Evolutionary conservation across 1,140 invertebrate species (phyloP), one percentile per base, ranked within the genome.

Genomic region (Calosoma granatense): DNA sequence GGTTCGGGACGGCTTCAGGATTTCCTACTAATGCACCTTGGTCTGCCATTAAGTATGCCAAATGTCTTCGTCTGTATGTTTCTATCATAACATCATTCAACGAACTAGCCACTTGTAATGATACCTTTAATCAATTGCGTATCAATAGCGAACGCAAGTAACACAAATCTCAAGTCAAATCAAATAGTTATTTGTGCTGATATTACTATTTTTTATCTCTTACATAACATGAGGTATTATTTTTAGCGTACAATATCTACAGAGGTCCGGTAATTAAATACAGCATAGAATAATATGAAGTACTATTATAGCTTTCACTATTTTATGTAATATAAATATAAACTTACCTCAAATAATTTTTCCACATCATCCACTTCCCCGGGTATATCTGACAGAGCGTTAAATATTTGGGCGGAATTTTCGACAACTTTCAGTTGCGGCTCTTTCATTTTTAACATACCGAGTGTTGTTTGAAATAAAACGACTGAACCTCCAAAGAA

Each of bases 391-490:
- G 94, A 97, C 1, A 98, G 75, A 12, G 90, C 90, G 75, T 97
- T 98, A 70, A 98, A 98, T 67, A 98, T 96, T 76, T 97, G 89
- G 19, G 94, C 94, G 2, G 94, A 97, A 74, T 94, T 94, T 68
- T 92, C 90, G 61, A 93, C 75, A 61, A 82, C 77, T 60, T 82
- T 84, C 15, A 94, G 76, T 65, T 91, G 85, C 51, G 82, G 78
- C 74, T 95, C 92, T 84, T 87, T 94, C 60, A 94, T 86, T 76
- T 94, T 95, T 4, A 98, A 75, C 90, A 97, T 94, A 56, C 91
- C 93, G 58, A 98, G 76, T 1, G 92, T 94, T 6, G 97, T 81
- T 80, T 98, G 92, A 72, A 99, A 98, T n/a, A 99, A 76, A 51
- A 97, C 86, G 59, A 95, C 84, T 11, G 93, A 95, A 39, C 97